Base-by-base conservation (phyloP, 1,140 invertebrate species). In the Ceratosolen solmsi region DNA sequence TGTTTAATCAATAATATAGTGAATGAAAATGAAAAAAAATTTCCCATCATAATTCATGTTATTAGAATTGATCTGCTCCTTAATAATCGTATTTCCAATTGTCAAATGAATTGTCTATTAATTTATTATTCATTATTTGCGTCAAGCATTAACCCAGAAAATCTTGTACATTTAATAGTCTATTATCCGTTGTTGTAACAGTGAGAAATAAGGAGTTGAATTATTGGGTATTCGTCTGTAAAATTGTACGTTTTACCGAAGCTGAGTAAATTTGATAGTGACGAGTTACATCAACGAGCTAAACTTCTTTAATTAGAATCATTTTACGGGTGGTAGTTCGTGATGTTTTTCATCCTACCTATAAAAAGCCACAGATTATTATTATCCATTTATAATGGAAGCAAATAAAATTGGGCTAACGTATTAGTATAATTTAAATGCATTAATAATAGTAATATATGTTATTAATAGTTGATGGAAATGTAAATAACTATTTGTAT, bases 241-340 rank as follows among this genome's bases (percentile, higher is more conserved):
- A 75, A 76, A 56, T 76, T 22, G 58, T 30, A 38, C 60, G 38
- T 73, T 74, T 80, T 46, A 80, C 30, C 54, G 36, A 27, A 11
- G 33, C 46, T 33, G 22, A 17, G 36, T 60, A 72, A 71, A 79
- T 79, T 72, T 79, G 51, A 79, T 54, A 46, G 38, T n/a, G 27
- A 41, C 54, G 51, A 63, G 70, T 49, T 65, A 63, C 65, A 73
- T 79, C 58, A 49, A n/a, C n/a, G n/a, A n/a, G n/a, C n/a, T n/a
- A n/a, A n/a, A n/a, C n/a, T n/a, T n/a, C n/a, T n/a, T 73, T 73
- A 80, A 80, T 80, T 80, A 80, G 54, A 78, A 36, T 46, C n/a
- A 30, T 60, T 60, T n/a, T 2, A n/a, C n/a, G n/a, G n/a, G n/a
- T n/a, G n/a, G n/a, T n/a, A n/a, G n/a, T n/a, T n/a, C n/a, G n/a